These are phyloP conservation scores for Brachionus paranguensis DNA, from an alignment of 1,140 invertebrate species.

Conservation along the genomic window DNA sequence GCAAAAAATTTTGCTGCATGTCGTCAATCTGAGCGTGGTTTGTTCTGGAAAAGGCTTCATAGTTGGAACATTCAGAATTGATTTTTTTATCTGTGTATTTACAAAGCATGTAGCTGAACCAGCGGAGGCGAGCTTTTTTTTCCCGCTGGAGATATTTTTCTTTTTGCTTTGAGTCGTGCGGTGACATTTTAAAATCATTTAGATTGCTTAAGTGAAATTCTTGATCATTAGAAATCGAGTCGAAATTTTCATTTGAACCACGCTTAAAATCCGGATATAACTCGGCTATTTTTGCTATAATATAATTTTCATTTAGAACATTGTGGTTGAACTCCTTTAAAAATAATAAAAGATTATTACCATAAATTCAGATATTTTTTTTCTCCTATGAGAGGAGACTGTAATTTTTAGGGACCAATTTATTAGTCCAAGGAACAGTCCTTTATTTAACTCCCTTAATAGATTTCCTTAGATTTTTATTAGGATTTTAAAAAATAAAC, in stretches of 20 bases:
- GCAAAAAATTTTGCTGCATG: conserved; percentile 23
- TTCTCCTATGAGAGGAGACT: neutral
- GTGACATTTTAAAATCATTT: neutral
- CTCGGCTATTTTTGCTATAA: neutral
- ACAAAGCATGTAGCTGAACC: conserved; percentile 11
- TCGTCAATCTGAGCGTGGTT: conserved; percentile 2
- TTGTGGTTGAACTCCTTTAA: neutral
- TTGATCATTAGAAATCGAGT: neutral
- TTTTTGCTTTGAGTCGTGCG: neutral
- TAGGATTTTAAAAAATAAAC: too few species aligned
- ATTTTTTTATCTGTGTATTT: neutral
- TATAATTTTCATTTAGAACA: neutral
- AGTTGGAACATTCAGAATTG: neutral
- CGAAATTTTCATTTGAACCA: neutral
- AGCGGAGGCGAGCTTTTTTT: neutral
- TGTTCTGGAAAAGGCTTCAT: neutral
- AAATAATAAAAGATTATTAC: neutral
- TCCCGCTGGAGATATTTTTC: conserved; percentile 33
- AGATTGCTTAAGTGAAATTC: neutral
- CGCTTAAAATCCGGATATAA: conserved; percentile 33
- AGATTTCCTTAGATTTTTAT: too few species aligned
- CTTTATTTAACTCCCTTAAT: too few species aligned
- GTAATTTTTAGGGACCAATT: neutral
- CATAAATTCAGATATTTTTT: neutral
- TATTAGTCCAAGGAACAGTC: too few species aligned